A percentile compares a stretch with the other conserved stretches of the same genome.
phyloP scores from a whole-genome alignment of 1,140 invertebrate genomes.

The silkworm (Bombyx mori) region DNA sequence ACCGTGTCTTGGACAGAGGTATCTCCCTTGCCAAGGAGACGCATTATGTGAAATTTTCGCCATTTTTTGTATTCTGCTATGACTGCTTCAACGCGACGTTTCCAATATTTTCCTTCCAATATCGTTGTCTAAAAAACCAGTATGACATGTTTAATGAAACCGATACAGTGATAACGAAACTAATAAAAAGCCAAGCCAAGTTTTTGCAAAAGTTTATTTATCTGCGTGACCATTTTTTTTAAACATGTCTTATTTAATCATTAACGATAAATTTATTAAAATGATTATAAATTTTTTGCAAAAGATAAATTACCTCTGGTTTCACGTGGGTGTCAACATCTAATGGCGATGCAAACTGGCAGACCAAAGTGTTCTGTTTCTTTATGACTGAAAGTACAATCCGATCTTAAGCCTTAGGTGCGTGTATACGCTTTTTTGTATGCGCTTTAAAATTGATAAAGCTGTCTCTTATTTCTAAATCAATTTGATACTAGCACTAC shows the following conservation, averaged over 20 bases:
- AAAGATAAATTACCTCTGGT: conserved; percentile 83
- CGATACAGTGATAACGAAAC: too few species aligned
- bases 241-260: too few species aligned
- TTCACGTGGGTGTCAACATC: conserved; percentile 96
- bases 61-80: conserved; percentile 99
- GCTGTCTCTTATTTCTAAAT: too few species aligned
- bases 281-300: background rate
- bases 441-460: too few species aligned
- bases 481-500: too few species aligned
- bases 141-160: too few species aligned
- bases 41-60: conserved; percentile 94
- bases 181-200: too few species aligned
- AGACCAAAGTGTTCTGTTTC: conserved; percentile 90
- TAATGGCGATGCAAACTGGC: conserved; percentile 95
- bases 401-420: too few species aligned
- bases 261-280: too few species aligned
- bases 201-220: too few species aligned
- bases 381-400: conserved; percentile 83
- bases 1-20: conserved; percentile 85
- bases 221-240: too few species aligned
- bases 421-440: too few species aligned
- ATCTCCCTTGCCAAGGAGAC: conserved; percentile 80
- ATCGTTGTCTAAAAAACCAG: conserved; percentile 83
- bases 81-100: conserved; percentile 94
- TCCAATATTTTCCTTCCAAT: conserved; percentile 99